These are phyloP conservation scores for Chrysoperla carnea DNA, from an alignment of 1,140 invertebrate species.

Conservation along the genomic window DNA sequence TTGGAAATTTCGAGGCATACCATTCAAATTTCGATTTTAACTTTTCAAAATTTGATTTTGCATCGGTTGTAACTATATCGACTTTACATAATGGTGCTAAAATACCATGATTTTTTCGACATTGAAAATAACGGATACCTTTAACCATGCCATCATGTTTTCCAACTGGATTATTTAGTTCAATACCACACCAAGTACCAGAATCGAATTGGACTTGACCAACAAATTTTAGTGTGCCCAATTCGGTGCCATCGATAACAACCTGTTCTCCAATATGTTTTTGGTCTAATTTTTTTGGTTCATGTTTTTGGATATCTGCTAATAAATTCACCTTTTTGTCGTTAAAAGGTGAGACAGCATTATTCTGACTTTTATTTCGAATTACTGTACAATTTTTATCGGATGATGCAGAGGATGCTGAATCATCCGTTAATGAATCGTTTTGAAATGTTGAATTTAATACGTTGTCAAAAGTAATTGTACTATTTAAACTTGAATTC, in stretches of 20 bases:
- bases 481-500: no score
- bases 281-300: conserved; percentile 2
- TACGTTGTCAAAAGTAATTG: no score
- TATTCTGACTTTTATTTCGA: no score
- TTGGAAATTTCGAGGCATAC: no score
- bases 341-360: no score
- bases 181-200: conserved; percentile 44
- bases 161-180: conserved; percentile 34
- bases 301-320: no score
- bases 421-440: no score
- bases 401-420: no score
- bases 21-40: not conserved
- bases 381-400: no score
- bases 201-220: conserved; percentile 35
- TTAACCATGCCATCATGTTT: conserved; percentile 43
- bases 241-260: conserved; percentile 26
- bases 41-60: not conserved
- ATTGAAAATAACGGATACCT: conserved; percentile 33
- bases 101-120: conserved; percentile 25
- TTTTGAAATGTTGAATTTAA: no score
- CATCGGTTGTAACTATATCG: conserved; percentile 4
- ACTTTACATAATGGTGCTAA: conserved; percentile 31
- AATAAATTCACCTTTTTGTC: no score
- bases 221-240: conserved; percentile 34
- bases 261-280: conserved; percentile 30